phyloP scores from a whole-genome alignment of 2,888 invertebrate genomes.

The Epinotia bilunana region DNA sequence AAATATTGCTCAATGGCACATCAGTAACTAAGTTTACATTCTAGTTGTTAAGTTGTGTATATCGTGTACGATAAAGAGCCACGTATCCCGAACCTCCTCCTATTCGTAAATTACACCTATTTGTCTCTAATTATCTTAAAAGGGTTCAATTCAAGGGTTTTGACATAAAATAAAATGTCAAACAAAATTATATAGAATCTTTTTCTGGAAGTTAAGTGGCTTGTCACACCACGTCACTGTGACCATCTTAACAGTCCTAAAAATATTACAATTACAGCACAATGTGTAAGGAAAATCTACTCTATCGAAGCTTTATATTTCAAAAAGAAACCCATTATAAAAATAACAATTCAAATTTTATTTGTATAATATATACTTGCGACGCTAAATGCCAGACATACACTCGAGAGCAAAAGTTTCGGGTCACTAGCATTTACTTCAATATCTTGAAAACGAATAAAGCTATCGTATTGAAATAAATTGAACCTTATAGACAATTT shows the following conservation, averaged over 20 bases:
- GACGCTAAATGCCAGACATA: background rate
- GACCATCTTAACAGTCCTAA: background rate
- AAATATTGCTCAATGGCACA: too few relatives aligned
- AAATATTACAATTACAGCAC: background rate
- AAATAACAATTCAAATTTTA: too few relatives aligned
- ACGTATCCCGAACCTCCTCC: constrained; percentile 12
- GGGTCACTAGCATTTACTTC: too few relatives aligned
- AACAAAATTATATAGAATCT: constrained; percentile 5
- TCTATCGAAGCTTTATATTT: background rate
- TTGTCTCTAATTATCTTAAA: constrained; percentile 1
- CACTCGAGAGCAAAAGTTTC: too few relatives aligned
- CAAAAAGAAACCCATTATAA: background rate
- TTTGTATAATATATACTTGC: background rate
- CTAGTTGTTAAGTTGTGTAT: too few relatives aligned
- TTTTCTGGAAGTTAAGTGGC: background rate
- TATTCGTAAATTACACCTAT: constrained; percentile 7
- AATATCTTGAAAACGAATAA: too few relatives aligned
- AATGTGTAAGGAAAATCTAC: background rate
- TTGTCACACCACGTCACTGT: background rate
- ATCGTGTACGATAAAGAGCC: background rate
- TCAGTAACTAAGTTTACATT: too few relatives aligned
- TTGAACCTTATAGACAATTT: too few relatives aligned
- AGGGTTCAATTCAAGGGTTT: background rate
- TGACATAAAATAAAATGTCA: background rate
- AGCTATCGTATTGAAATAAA: too few relatives aligned